Evolutionary conservation across 1,140 invertebrate species (phyloP).

Genomic region (Pseudomyrmex pallidus): DNA sequence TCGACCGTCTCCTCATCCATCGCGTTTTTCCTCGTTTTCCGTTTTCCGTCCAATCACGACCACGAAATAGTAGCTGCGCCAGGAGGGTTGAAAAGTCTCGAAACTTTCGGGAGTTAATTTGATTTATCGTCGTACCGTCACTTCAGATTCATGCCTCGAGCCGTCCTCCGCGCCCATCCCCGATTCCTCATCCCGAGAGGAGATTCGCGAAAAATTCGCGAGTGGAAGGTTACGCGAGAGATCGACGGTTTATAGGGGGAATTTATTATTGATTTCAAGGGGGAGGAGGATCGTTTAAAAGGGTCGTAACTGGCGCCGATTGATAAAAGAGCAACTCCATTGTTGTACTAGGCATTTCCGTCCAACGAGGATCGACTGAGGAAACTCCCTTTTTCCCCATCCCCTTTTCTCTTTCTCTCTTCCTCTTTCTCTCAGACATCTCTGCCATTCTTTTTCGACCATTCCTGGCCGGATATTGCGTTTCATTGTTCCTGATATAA

Average conservation of each 20-base stretch:
- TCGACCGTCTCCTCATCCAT: background rate
- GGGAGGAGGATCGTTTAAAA: constrained; percentile 19
- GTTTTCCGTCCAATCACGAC: constrained; percentile 49
- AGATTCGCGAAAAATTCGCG: constrained; percentile 19
- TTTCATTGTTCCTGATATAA: constrained; percentile 69
- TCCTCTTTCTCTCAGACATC: no score
- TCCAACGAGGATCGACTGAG: constrained; percentile 16
- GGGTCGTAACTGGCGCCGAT: constrained; percentile 67
- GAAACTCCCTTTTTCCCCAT: constrained; percentile 16
- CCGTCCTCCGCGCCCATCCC: background rate
- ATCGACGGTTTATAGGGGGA: constrained; percentile 25
- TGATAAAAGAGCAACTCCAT: constrained; percentile 68
- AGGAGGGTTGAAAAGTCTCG: constrained; percentile 61
- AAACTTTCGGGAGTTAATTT: constrained; percentile 75
- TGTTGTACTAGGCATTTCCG: constrained; percentile 55
- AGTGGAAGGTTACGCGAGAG: constrained; percentile 19
- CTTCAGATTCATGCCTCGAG: constrained; percentile 72
- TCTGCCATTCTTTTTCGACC: constrained; percentile 29
- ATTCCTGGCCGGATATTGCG: constrained; percentile 64
- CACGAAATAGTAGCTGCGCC: constrained; percentile 37
- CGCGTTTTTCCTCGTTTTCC: constrained; percentile 3
- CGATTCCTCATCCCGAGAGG: no score
- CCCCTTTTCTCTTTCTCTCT: background rate
- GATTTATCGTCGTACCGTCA: constrained; percentile 74
- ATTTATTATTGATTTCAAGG: constrained; percentile 72